Base-by-base conservation (phyloP, 2,113 vertebrate genomes). In the Acrocephalus kingi region DNA sequence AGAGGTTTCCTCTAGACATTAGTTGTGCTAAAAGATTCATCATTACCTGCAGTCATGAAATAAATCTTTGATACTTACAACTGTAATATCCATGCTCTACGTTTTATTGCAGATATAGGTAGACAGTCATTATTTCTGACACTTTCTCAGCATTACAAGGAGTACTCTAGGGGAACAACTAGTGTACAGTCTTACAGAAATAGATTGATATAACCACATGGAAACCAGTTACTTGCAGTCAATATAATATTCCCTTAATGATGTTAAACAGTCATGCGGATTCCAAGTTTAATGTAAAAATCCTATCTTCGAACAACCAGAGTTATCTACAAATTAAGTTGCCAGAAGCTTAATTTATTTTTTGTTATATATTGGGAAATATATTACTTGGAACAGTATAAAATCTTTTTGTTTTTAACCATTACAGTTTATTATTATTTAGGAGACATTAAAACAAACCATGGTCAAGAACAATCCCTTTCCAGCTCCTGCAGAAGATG, bases 21-120 rank as follows among this genome's bases (percentile, higher is more conserved):
- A 98, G 97, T 98, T 98, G 98, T 98, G 98, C 98, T 98, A 98
- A 98, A 98, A 98, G 98, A 98, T 98, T 98, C 98, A 98, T 98
- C 98, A 98, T 98, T 98, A 98, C 98, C 98, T 98, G 98, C 97
- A 98, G 98, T 98, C 98, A 98, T 97, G 98, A 98, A 98, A 98
- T 98, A 98, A 98, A 98, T 98, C 98, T 98, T 97, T 97, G 98
- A 98, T 98, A 98, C 98, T 98, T 98, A 98, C 98, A 98, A 98
- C 98, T 98, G 98, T 98, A 98, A 98, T 98, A 98, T 98, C 98
- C 98, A 97, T 98, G 98, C 97, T 98, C 98, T 98, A 98, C 98
- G 97, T 98, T 98, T 98, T 98, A 98, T 98, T 98, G 98, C 98
- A 98, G 98, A 98, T 98, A 98, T 98, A 98, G 98, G 98, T 98